Evolutionary conservation across 2,888 invertebrate genomes (phyloP), one percentile per base, ranked within the genome.

Genomic region (Tetheella fluctuosa): DNA sequence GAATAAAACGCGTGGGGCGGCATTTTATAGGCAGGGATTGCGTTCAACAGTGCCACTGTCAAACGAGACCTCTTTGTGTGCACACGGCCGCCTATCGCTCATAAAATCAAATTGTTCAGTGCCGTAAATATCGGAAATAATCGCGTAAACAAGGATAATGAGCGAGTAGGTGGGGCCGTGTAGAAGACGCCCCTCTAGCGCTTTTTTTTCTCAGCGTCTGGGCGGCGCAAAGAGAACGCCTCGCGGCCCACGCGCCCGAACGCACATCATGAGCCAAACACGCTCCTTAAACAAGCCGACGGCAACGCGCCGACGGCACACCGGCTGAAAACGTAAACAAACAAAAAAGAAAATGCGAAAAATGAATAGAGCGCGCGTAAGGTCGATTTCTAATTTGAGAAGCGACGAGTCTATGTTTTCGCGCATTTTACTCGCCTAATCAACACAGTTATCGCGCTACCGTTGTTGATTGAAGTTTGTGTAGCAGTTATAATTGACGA

Each of bases 71-170:
- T 85, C 91, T 84, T 79, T 84, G 87, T 79, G 92, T 80, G 83
- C 89, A 89, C 88, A 90, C 91, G 87, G 82, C 75, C 74, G 79
- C 69, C 69, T 71, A 81, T 82, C 77, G 76, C 77, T 76, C 77
- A 82, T 85, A 83, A 84, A 77, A 78, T 76, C 80, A 79, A 82
- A 80, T 76, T 80, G 85, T 85, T 88, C 83, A 89, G 85, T 48
- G 48, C 48, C 48, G 48, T 20, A 89, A 90, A 89, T 89, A 88
- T 88, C 81, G 83, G 81, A 83, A 84, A 85, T 88, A 85, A 88
- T 89, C 88, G 88, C 86, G 90, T 88, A 89, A 89, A 90, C 84
- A 86, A 90, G 89, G 88, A 89, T 91, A 90, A 91, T 90, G 84
- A 89, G 83, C 80, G 78, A 90, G 92, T 90, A 91, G 92, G 91